Percentiles rank a stretch among this genome's conserved stretches.
Evolutionary conservation across 2,797 vertebrate species (phyloP).

Genomic region (Lindbergichthys nudifrons): DNA sequence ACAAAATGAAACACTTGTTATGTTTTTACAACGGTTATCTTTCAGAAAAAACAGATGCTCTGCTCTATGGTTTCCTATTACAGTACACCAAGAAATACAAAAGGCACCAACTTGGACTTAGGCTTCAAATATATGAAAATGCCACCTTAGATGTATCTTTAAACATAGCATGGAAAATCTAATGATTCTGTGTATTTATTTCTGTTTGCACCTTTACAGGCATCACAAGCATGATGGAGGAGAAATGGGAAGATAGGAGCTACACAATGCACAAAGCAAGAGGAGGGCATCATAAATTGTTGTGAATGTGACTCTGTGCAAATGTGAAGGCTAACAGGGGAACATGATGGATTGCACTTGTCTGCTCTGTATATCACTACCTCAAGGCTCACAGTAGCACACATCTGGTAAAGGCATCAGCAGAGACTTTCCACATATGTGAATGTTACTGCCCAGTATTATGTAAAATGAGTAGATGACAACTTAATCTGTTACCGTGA

Average conservation of each 20-base stretch:
- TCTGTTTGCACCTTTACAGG: slow-evolving; percentile 59
- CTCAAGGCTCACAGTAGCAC: slow-evolving; percentile 61
- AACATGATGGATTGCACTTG: slow-evolving; percentile 71
- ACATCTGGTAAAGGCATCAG: slow-evolving; percentile 44
- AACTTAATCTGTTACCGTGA: slow-evolving; percentile 4
- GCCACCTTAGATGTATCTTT: neutral
- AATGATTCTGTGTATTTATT: neutral
- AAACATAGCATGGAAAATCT: neutral
- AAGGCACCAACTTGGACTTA: neutral
- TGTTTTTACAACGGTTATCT: neutral
- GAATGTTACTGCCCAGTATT: slow-evolving; percentile 4
- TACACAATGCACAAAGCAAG: slow-evolving; percentile 41
- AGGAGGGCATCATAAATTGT: neutral
- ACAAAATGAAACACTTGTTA: too few relatives aligned
- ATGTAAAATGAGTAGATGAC: slow-evolving; percentile 6
- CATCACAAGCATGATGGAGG: slow-evolving; percentile 62
- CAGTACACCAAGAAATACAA: neutral
- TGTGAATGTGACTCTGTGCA: slow-evolving; percentile 23
- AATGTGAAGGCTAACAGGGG: slow-evolving; percentile 38
- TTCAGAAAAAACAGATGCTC: neutral
- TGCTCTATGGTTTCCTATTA: neutral
- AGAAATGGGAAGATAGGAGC: slow-evolving; percentile 20
- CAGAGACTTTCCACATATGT: slow-evolving; percentile 19
- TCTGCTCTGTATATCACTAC: slow-evolving; percentile 66
- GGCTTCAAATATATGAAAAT: neutral